Conservation (phyloP, 2,113 vertebrate species). For the Heterochromis multidens region DNA sequence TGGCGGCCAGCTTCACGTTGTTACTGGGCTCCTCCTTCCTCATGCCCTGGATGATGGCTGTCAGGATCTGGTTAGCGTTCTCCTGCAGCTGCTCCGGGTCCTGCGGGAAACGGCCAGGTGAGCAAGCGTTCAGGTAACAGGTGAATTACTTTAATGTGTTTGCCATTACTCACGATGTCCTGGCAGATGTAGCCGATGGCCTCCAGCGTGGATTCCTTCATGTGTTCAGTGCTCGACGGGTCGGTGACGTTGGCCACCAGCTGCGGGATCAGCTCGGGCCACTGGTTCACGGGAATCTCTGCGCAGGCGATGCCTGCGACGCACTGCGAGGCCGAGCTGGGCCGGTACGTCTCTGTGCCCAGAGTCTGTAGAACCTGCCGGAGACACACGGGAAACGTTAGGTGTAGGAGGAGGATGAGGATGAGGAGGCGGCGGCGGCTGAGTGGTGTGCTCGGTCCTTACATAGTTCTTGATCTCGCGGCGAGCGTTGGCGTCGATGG, state of each 20-base stretch:
- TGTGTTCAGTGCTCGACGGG: conserved; percentile 94
- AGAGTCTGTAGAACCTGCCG: conserved; percentile 91
- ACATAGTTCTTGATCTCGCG: conserved; percentile 96
- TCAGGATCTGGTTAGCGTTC: conserved; percentile 97
- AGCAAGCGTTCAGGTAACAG: background rate
- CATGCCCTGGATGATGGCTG: conserved; percentile 99
- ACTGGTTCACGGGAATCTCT: conserved; percentile 95
- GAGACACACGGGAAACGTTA: background rate
- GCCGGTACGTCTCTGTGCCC: conserved; percentile 95
- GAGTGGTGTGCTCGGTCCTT: conserved; percentile 42
- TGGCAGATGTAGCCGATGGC: conserved; percentile 99
- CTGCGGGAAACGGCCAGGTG: conserved; percentile 54
- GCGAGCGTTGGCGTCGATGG: conserved; percentile 91
- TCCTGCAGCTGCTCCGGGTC: conserved; percentile 98
- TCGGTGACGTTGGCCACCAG: conserved; percentile 95
- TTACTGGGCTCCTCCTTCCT: conserved; percentile 98
- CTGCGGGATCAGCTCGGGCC: conserved; percentile 96
- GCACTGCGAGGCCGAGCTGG: conserved; percentile 96
- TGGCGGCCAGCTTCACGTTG: conserved; percentile 96
- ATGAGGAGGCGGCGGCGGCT: background rate
- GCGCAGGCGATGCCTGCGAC: conserved; percentile 97
- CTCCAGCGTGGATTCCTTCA: conserved; percentile 98
- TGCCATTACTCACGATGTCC: conserved; percentile 88
- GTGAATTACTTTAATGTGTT: background rate
- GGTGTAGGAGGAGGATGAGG: rapidly evolving